phyloP scores from a whole-genome alignment of 1,140 invertebrate genomes.

The Neotoxoptera formosana region DNA sequence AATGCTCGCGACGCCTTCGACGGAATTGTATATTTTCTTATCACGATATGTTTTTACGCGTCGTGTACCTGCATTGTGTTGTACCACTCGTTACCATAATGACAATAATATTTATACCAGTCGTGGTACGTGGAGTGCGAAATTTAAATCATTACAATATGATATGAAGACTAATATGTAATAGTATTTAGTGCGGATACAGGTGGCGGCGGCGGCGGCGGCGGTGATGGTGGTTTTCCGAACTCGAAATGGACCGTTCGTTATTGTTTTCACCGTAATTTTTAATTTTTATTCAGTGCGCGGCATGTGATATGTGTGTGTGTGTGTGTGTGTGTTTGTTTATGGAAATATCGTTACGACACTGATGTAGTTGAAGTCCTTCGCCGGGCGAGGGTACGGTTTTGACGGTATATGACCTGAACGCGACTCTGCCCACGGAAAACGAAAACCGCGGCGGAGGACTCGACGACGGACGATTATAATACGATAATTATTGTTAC shows the following conservation, averaged over 20 bases:
- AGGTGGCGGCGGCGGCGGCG: too few species aligned
- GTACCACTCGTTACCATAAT: neutral
- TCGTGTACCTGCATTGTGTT: neutral
- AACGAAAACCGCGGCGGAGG: neutral
- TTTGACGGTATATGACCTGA: neutral
- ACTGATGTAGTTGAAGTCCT: neutral
- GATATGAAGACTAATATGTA: neutral
- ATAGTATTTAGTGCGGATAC: neutral
- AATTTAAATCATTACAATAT: neutral
- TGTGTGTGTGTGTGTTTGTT: neutral
- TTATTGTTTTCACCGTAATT: neutral
- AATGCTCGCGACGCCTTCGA: neutral
- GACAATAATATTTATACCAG: neutral
- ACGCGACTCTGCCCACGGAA: neutral
- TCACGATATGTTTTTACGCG: neutral
- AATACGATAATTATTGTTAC: neutral
- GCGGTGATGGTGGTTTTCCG: neutral
- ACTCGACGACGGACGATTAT: neutral
- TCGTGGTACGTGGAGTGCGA: neutral
- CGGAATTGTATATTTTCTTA: neutral
- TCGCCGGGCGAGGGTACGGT: neutral
- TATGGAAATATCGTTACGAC: neutral
- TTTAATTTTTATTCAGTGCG: neutral
- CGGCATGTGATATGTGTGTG: neutral
- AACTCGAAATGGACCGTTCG: neutral